Evolutionary conservation across 2,888 invertebrate species (phyloP), one percentile per base, ranked within the genome.

Genomic region (Tiphia femorata): DNA sequence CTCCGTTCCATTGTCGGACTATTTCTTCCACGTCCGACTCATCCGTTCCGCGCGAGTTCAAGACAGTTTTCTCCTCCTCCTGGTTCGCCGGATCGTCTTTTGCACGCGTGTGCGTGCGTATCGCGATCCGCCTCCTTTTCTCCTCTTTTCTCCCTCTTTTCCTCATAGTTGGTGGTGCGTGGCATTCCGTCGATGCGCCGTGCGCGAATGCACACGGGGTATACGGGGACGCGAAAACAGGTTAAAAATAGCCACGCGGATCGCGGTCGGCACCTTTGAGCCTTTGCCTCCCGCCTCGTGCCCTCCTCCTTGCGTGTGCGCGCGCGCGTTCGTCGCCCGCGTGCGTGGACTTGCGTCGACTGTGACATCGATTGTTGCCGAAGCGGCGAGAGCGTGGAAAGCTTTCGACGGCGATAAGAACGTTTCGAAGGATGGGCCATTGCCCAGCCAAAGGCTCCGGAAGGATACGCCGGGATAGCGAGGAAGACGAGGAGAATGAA

Each of bases 251-350:
- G 65, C 70, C 62, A 44, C 46, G 29, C 37, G 58, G 61, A 72
- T 62, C 72, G 61, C 59, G 64, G 71, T 73, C 72, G 71, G 73
- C 69, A 62, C 58, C 72, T 72, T 72, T 73, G 72, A 73, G 63
- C 58, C 58, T 57, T 66, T n/a, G n/a, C 65, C 59, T 57, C 53
- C 49, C 66, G 58, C 51, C 58, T n/a, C n/a, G n/a, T 49, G 59
- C 54, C 55, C 52, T 58, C 62, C 65, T 70, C 71, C 73, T 67
- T 71, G 70, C 67, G 72, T 70, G 72, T 72, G 73, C 71, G 60
- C 73, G 71, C 73, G n/a, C 71, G 73, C 58, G 66, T 67, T 71
- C 70, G 67, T 69, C 66, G 72, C 73, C 68, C 72, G 73, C 73
- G 68, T 75, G 72, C 68, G 60, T 51, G 58, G 62, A 49, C 43